Conservation (phyloP, 2,888 invertebrate genomes). For the Mechanitis mazaeus region DNA sequence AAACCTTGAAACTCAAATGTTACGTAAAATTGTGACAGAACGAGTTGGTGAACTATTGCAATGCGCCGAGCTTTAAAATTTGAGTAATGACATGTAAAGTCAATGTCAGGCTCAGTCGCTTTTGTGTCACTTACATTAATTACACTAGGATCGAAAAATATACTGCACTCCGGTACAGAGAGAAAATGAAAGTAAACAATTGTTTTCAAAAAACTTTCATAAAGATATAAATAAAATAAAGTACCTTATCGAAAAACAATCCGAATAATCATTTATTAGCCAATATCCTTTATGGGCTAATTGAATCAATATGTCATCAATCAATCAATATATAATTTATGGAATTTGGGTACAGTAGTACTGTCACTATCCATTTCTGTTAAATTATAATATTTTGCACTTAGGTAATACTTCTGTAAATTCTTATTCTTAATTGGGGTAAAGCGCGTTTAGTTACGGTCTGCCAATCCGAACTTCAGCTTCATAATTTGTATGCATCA, state of each 20-base stretch:
- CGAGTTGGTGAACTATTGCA: constrained; percentile 1
- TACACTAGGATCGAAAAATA: background rate
- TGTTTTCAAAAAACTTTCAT: no score
- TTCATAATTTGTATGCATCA: no score
- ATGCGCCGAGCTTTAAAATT: background rate
- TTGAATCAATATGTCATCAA: no score
- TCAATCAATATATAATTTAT: no score
- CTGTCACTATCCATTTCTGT: background rate
- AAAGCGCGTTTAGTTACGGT: background rate
- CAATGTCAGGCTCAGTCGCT: background rate
- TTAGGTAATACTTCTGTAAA: background rate
- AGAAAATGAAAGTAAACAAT: no score
- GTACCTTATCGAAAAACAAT: no score
- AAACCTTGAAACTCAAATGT: constrained; percentile 1
- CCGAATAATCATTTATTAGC: no score
- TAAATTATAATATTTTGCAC: background rate
- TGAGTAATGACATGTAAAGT: background rate
- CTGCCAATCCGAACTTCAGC: background rate
- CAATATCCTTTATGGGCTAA: no score
- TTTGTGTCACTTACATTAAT: background rate
- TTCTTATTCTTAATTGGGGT: background rate
- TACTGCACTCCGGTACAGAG: no score
- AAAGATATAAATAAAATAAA: no score
- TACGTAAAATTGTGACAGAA: constrained; percentile 1
- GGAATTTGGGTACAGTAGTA: no score